Evolutionary conservation across 2,113 vertebrate genomes (phyloP).

Genomic region (Gopherus evgoodei): DNA sequence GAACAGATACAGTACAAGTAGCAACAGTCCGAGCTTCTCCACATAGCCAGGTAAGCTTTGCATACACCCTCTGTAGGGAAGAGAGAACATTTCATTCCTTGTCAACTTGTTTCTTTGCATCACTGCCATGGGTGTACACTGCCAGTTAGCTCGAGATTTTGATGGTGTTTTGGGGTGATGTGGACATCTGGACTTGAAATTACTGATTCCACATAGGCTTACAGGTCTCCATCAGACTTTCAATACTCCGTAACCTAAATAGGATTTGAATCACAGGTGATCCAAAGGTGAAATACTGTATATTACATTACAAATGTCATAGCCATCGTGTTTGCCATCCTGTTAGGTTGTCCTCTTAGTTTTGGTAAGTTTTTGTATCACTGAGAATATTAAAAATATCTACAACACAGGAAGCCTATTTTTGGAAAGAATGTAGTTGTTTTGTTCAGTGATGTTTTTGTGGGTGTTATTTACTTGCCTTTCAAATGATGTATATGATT

Average conservation of each 20-base stretch:
- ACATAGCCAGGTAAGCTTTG: background rate
- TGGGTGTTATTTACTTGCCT: background rate
- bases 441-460: background rate
- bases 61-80: background rate
- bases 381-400: background rate
- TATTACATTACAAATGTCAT: background rate
- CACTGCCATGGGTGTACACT: background rate
- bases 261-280: background rate
- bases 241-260: background rate
- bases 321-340: background rate
- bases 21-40: background rate
- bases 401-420: background rate
- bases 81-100: background rate
- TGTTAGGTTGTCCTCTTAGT: background rate
- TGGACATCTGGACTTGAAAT: background rate
- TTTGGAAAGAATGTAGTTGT: background rate
- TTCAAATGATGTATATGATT: accelerated
- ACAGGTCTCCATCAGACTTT: background rate
- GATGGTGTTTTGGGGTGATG: background rate
- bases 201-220: accelerated
- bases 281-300: background rate
- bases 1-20: background rate
- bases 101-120: background rate
- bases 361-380: background rate
- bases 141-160: background rate